A percentile compares a stretch with the other conserved stretches of the same genome.
Evolutionary conservation across 2,888 invertebrate species (phyloP).

Genomic region (Lymantria dispar): DNA sequence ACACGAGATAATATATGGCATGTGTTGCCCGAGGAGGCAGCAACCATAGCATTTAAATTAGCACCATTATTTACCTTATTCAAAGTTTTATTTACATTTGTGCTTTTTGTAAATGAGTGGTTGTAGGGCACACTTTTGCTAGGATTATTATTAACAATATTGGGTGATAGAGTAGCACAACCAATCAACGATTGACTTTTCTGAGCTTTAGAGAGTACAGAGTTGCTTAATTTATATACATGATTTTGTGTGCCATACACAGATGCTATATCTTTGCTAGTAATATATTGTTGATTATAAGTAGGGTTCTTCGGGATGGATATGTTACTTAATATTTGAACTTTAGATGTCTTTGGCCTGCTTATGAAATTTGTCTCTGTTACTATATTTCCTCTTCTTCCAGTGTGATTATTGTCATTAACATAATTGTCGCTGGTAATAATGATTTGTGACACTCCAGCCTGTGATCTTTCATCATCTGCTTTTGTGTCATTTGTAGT

Average conservation of each 20-base stretch:
- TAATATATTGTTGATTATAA: constrained; percentile 66
- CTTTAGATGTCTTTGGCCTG: constrained; percentile 70
- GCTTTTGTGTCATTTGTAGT: constrained; percentile 54
- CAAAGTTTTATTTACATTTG: constrained; percentile 66
- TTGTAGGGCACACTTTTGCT: constrained; percentile 71
- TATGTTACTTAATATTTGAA: constrained; percentile 78
- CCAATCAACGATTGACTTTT: constrained; percentile 72
- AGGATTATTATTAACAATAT: constrained; percentile 64
- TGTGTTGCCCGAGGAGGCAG: constrained; percentile 64
- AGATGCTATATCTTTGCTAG: constrained; percentile 62
- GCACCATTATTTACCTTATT: constrained; percentile 77
- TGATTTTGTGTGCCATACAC: constrained; percentile 71
- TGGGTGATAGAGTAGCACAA: constrained; percentile 59
- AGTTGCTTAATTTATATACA: constrained; percentile 71
- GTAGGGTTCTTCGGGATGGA: constrained; percentile 69
- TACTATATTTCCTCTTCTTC: constrained; percentile 65
- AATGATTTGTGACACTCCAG: constrained; percentile 72
- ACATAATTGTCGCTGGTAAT: constrained; percentile 74
- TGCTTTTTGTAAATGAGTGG: constrained; percentile 68
- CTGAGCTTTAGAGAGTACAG: constrained; percentile 68
- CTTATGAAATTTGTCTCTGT: constrained; percentile 67
- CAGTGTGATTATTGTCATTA: constrained; percentile 56
- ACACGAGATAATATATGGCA: constrained; percentile 76
- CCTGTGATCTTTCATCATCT: constrained; percentile 64
- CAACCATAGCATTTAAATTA: constrained; percentile 72